Evolutionary conservation across 2,113 vertebrate species (phyloP).

Genomic region (Bubo blakistoni): DNA sequence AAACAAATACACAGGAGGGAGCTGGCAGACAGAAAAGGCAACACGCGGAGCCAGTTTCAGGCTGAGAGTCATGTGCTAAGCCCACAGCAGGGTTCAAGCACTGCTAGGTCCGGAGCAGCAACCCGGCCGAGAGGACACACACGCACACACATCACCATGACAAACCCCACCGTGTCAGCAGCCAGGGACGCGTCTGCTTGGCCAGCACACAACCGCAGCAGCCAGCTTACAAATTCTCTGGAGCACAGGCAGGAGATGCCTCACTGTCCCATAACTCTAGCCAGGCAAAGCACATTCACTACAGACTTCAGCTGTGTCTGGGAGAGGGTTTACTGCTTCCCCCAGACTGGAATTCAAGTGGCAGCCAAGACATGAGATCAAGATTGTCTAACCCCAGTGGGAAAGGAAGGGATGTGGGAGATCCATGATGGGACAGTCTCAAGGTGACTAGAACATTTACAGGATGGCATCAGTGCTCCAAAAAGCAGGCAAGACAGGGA

Average conservation of each 20-base stretch:
- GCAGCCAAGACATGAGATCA: not conserved
- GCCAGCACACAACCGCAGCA: not conserved
- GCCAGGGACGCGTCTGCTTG: not conserved
- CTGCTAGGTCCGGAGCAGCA: not conserved
- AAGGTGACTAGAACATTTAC: not conserved
- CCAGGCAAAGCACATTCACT: not conserved
- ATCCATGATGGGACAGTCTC: not conserved
- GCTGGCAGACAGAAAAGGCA: constrained; percentile 22
- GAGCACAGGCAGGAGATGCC: not conserved
- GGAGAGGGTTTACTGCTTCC: not conserved
- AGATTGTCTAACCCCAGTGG: not conserved
- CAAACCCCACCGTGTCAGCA: not conserved
- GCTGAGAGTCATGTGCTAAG: constrained; percentile 40
- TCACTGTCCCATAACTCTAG: fast-evolving
- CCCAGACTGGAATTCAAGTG: not conserved
- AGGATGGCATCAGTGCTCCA: not conserved
- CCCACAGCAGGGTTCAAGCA: not conserved
- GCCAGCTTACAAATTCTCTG: not conserved
- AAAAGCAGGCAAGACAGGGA: not conserved
- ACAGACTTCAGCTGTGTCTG: not conserved
- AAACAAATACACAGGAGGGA: constrained; percentile 46
- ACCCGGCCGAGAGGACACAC: not conserved
- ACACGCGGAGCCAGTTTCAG: not conserved
- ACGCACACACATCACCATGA: not conserved
- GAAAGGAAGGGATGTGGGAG: not conserved